phyloP scores from a whole-genome alignment of 2,888 invertebrate species.

The Drosophila robusta region DNA sequence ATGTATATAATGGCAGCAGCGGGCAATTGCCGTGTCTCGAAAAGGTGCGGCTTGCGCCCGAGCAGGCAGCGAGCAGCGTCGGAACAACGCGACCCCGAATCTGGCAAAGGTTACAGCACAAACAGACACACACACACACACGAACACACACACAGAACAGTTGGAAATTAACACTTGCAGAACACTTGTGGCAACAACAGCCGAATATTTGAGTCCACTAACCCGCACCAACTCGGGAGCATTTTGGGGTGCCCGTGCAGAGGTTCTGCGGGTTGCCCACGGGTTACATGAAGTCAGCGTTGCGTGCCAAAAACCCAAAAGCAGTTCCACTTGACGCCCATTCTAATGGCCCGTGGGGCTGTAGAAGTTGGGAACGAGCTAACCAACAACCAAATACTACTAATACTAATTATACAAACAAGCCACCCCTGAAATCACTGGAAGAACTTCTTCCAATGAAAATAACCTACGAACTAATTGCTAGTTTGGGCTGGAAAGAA shows the following conservation, averaged over 20 bases:
- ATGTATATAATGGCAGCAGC: conserved; percentile 21
- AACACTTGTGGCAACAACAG: conserved; percentile 16
- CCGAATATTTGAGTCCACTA: conserved; percentile 26
- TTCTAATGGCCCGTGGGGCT: conserved; percentile 20
- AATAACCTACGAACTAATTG: no score
- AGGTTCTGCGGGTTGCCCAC: conserved; percentile 12
- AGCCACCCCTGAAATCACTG: no score
- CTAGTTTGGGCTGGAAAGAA: no score
- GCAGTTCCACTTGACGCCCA: conserved; percentile 52
- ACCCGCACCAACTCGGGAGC: conserved; percentile 11
- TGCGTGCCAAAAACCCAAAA: conserved; percentile 41
- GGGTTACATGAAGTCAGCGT: conserved; percentile 35
- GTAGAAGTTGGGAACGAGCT: not conserved
- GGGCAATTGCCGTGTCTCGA: conserved; percentile 28
- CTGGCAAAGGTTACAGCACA: conserved; percentile 47
- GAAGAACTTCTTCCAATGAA: no score
- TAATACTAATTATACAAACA: no score
- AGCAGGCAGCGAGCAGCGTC: conserved; percentile 3
- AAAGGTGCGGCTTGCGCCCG: conserved; percentile 25
- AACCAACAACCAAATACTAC: not conserved
- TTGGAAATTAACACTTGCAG: conserved; percentile 52
- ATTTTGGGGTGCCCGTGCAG: not conserved
- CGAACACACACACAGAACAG: not conserved
- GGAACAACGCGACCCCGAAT: conserved; percentile 45
- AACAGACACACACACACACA: conserved; percentile 3